Conservation (phyloP, 1,140 invertebrate species). For the Pachypeltis micranthus region DNA sequence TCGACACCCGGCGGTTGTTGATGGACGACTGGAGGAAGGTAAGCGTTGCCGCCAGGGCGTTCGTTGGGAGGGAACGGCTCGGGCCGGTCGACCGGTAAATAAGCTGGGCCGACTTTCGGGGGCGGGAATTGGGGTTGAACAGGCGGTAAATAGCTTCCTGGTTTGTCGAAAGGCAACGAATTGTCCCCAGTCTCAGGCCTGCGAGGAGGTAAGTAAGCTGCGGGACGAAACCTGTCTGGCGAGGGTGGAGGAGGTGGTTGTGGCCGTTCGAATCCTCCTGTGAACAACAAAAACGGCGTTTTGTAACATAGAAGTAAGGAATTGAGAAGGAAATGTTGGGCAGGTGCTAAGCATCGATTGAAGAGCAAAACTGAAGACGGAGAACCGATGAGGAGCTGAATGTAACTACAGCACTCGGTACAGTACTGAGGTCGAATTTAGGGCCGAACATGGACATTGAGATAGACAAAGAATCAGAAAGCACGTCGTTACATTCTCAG, state of each 20-base stretch:
- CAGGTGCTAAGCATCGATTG: no score
- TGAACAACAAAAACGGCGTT: background rate
- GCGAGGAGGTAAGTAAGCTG: background rate
- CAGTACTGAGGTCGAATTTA: no score
- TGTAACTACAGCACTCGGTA: no score
- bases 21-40: background rate
- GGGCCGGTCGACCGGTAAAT: background rate
- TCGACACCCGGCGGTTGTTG: no score
- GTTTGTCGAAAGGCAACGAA: background rate
- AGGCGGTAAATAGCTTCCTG: background rate
- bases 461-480: no score
- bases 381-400: no score
- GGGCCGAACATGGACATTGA: no score
- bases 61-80: no score
- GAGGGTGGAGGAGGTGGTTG: background rate
- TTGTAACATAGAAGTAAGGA: background rate
- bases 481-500: no score
- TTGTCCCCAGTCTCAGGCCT: background rate
- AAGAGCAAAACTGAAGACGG: no score
- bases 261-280: background rate
- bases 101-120: background rate
- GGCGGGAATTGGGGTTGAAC: background rate
- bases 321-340: no score
- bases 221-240: background rate
- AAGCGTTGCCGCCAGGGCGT: background rate